Evolutionary conservation across 2,797 vertebrate genomes (phyloP).

Genomic region (Parauchenoglanis ngamensis): DNA sequence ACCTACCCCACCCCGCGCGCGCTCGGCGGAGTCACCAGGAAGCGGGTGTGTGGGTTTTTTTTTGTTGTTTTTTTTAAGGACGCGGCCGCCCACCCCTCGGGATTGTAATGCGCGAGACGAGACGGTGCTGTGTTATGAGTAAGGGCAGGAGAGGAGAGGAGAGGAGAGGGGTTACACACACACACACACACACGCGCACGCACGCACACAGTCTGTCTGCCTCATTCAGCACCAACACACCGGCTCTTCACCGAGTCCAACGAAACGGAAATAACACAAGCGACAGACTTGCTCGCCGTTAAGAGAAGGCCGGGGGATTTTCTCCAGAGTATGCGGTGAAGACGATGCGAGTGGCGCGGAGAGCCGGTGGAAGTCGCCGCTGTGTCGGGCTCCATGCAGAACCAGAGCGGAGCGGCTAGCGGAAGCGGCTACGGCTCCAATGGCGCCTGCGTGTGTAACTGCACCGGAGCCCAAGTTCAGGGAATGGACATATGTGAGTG

Average conservation of each 20-base stretch:
- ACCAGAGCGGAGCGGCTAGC: conserved; percentile 78
- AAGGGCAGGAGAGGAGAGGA: conserved; percentile 51
- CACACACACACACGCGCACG: neutral
- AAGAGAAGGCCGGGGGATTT: conserved; percentile 35
- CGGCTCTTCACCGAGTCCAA: conserved; percentile 64
- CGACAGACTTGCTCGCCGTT: neutral
- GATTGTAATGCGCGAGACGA: conserved; percentile 56
- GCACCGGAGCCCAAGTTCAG: conserved; percentile 80
- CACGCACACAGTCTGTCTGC: conserved; percentile 48
- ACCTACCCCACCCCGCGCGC: neutral
- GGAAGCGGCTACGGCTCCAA: conserved; percentile 73
- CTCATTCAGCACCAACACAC: conserved; percentile 49
- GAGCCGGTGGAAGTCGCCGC: conserved; percentile 71
- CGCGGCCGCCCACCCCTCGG: conserved; percentile 21
- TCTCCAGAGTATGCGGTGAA: conserved; percentile 27
- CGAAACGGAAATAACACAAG: neutral
- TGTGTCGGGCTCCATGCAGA: conserved; percentile 78
- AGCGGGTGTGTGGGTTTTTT: neutral
- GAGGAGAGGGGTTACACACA: conserved; percentile 32
- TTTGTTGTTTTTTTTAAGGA: conserved; percentile 3
- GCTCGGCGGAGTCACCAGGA: conserved; percentile 12
- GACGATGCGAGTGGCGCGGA: conserved; percentile 56
- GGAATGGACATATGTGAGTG: conserved; percentile 83
- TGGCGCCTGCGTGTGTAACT: conserved; percentile 85
- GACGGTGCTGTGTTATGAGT: conserved; percentile 46